Evolutionary conservation across 2,888 invertebrate genomes (phyloP), one percentile per base, ranked within the genome.

Genomic region (Cactoblastis cactorum): DNA sequence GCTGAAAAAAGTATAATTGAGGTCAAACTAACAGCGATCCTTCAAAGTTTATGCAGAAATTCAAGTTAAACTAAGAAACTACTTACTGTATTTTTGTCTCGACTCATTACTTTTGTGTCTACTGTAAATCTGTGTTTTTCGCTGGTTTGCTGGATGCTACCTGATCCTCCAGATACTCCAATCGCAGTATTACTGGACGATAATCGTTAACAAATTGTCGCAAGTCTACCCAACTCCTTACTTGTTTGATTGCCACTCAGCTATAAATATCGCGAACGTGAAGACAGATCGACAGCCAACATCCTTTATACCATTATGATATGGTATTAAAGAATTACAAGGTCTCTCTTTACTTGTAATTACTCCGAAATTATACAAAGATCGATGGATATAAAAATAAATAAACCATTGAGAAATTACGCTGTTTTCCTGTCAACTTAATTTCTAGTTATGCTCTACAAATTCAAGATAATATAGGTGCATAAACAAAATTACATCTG

Each of bases 251-350:
- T 37, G 17, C 47, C 33, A 9, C 19, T 33, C 43, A 15, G 28
- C 43, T 43, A 43, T 43, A 43, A 43, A 43, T 43, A 43, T 43
- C 43, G 43, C 9, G 43, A 28, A 43, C 28, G 43, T 43, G 43
- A 28, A 43, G 43, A 43, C 43, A 43, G 43, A 43, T 43, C 43
- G 43, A 43, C 43, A 43, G 43, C 28, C 17, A 28, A 43, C 43
- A 17, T 43, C 43, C 43, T 43, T 28, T 24, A 11, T 41, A 41
- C 12, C 22, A 41, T 12, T 22, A 22, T 14, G 22, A 12, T 41
- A 12, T 22, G 22, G n/a, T 8, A 41, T 41, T 41, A 12, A 41
- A 12, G 17, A 37, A 37, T 37, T 35, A 35, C 34, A 35, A 35
- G 5, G 34, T 8, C 34, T 35, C 15, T 14, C 8, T 35, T 14